These are phyloP conservation scores for Plectrocnemia conspersa DNA, from an alignment of 1,140 invertebrate genomes.

Conservation along the genomic window DNA sequence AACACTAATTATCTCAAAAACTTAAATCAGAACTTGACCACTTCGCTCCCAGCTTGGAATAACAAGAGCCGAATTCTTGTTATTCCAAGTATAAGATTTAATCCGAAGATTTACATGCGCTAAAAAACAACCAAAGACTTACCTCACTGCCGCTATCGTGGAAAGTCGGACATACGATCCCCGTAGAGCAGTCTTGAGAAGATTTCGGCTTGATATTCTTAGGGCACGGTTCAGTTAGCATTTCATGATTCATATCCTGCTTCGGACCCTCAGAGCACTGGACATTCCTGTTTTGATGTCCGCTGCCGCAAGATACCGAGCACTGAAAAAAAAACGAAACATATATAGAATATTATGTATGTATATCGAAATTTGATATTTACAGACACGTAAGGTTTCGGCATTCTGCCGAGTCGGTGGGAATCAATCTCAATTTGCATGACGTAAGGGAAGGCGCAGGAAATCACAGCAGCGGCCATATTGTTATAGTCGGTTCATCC, in stretches of 20 bases:
- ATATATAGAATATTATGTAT: slow-evolving; percentile 5
- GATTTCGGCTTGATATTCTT: slow-evolving; percentile 54
- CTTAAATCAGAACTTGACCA: too few relatives aligned
- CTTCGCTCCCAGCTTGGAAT: too few relatives aligned
- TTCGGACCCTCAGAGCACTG: slow-evolving; percentile 64
- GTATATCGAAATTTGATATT: background rate
- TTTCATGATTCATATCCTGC: background rate
- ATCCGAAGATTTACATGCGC: too few relatives aligned
- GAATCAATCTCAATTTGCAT: slow-evolving; percentile 31
- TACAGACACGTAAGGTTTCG: slow-evolving; percentile 1
- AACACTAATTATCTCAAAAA: too few relatives aligned
- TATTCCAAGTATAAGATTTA: too few relatives aligned
- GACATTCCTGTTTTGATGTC: slow-evolving; percentile 75
- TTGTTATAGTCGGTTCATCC: slow-evolving; percentile 25
- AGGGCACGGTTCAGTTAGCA: slow-evolving; percentile 45
- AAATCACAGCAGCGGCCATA: slow-evolving; percentile 20
- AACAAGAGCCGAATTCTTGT: too few relatives aligned
- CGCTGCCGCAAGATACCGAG: slow-evolving; percentile 79
- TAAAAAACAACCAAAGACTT: background rate
- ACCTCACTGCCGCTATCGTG: slow-evolving; percentile 35
- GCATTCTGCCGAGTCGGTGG: slow-evolving; percentile 10
- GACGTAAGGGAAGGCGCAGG: slow-evolving; percentile 23
- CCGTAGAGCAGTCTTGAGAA: slow-evolving; percentile 61
- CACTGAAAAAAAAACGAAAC: slow-evolving; percentile 56
- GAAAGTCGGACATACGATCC: slow-evolving; percentile 57